Evolutionary conservation across 1,140 invertebrate species (phyloP), one percentile per base, ranked within the genome.

Genomic region (Eufriesea mexicana): DNA sequence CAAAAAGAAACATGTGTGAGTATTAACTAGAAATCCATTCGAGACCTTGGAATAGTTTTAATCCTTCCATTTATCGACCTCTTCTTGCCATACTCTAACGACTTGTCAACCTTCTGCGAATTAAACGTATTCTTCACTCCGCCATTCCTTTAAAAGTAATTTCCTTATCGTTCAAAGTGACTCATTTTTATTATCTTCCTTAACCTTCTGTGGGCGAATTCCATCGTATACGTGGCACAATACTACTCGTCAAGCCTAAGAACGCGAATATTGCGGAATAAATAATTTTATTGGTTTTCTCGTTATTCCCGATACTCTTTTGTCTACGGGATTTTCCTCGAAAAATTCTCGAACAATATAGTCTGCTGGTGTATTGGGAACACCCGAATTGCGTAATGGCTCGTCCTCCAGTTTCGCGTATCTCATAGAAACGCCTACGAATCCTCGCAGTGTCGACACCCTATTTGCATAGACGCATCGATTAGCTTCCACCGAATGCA

Each of bases 401-500:
- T 5, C 47, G 61, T 49, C 28, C 42, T 10, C 23, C 10, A 25
- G 18, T 81, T 61, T 71, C 68, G 35, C 67, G 51, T 42, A 42
- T 71, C 61, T 71, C 77, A 62, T 55, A 35, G 71, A 74, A 61
- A 49, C 49, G 59, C 59, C 68, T 45, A 62, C 77, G 66, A 49
- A n/a, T 8, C 35, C 9, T 14, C 23, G 28, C 2, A n/a, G n/a
- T 62, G 67, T 62, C 68, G 67, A 71, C 59, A 23, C 49, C 12
- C 16, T 25, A 66, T 76, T 76, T 76, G 9, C 61, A 54, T 66
- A 55, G n/a, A 49, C 6, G 61, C 74, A 45, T 54, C 74, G 62
- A 76, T 76, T 76, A 76, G 28, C 74, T 47, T 45, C 28, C 20
- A 5, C 14, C 47, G 61, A 62, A 76, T 76, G 74, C 74, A 76